Percentiles rank a stretch among this genome's conserved stretches.
Conservation (phyloP, 2,113 vertebrate species). For the Aix galericulata region DNA sequence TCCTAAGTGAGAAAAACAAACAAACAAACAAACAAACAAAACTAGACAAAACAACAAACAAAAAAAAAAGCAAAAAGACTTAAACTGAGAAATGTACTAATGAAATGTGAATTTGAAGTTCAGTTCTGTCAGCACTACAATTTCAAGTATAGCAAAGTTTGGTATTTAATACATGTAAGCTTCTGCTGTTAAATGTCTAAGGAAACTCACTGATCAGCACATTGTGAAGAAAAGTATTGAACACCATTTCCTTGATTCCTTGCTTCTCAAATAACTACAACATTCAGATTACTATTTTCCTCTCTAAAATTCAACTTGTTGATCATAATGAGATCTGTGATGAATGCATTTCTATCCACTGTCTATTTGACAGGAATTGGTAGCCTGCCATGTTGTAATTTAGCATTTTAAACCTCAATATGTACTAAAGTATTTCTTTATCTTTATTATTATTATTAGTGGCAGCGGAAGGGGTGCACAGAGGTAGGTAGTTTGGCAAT, state of each 20-base stretch:
- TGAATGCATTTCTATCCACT: constrained; percentile 3
- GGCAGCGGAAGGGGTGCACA: background rate
- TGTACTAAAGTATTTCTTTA: background rate
- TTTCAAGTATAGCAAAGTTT: background rate
- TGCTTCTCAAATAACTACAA: constrained; percentile 1
- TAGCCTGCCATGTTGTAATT: background rate
- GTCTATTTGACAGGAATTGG: background rate
- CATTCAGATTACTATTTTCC: constrained; percentile 30
- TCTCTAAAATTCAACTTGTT: constrained; percentile 8
- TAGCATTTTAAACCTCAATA: background rate
- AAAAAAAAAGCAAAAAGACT: background rate
- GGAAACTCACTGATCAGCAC: background rate
- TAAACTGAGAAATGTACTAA: background rate
- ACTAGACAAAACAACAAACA: background rate
- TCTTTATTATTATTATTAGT: background rate
- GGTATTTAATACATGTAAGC: background rate
- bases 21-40: background rate
- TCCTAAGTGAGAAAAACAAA: background rate
- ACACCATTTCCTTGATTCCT: constrained; percentile 1
- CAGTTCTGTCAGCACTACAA: background rate
- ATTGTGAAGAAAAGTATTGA: constrained; percentile 22
- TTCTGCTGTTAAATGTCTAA: constrained; percentile 12
- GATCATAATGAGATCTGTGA: background rate
- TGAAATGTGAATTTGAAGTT: constrained; percentile 1
- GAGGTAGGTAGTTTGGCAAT: background rate